Conservation (phyloP, 2,888 invertebrate species). For the Cheilosia soror region DNA sequence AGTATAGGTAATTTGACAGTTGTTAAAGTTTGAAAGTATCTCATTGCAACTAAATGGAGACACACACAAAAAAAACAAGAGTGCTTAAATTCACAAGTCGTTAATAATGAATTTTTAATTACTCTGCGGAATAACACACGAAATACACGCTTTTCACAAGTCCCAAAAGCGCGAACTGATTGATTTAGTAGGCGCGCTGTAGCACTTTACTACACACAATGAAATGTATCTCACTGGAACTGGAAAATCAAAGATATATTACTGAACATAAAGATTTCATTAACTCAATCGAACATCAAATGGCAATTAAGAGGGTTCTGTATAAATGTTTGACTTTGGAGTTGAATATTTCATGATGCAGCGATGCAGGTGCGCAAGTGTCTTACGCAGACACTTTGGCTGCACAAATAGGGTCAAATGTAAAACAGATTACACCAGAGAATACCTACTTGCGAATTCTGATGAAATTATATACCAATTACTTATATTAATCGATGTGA, state of each 20-base stretch:
- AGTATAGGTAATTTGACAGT: neutral
- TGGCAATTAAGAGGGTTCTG: constrained; percentile 52
- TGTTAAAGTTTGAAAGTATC: constrained; percentile 35
- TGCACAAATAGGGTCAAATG: constrained; percentile 16
- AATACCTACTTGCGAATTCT: neutral
- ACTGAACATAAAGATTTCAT: constrained; percentile 8
- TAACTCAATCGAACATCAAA: constrained; percentile 50
- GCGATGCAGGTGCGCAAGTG: constrained; percentile 14
- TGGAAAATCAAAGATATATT: constrained; percentile 41
- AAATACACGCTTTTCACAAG: constrained; percentile 41
- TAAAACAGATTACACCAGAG: constrained; percentile 9
- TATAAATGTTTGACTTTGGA: constrained; percentile 5
- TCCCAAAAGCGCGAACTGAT: constrained; percentile 32
- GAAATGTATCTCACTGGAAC: constrained; percentile 17
- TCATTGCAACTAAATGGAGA: constrained; percentile 6
- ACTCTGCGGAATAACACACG: constrained; percentile 37
- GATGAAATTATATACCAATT: too few species aligned
- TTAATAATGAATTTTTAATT: constrained; percentile 63
- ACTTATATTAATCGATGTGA: too few species aligned
- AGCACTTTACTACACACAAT: neutral
- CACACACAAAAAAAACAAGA: constrained; percentile 5
- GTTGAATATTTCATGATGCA: neutral
- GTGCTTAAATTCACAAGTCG: constrained; percentile 50
- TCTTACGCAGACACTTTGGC: neutral
- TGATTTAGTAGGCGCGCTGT: constrained; percentile 40